phyloP scores from a whole-genome alignment of 2,797 vertebrate species.

The Melanogrammus aeglefinus region DNA sequence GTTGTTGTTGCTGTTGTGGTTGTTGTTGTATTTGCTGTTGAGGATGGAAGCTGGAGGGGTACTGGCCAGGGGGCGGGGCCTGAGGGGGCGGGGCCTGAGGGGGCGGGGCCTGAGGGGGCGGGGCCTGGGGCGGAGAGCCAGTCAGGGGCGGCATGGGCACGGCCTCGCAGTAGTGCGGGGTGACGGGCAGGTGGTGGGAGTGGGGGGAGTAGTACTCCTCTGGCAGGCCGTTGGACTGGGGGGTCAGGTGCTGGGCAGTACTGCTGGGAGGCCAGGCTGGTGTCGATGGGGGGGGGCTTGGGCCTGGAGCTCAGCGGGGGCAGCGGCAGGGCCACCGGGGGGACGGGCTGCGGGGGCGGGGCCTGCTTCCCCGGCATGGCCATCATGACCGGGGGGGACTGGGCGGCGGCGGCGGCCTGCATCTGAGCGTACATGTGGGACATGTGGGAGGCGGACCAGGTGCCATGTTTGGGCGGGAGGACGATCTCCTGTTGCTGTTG shows the following conservation, averaged over 20 bases:
- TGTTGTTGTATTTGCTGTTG: slow-evolving; percentile 33
- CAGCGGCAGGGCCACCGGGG: slow-evolving; percentile 75
- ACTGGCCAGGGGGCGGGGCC: slow-evolving; percentile 66
- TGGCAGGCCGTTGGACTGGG: slow-evolving; percentile 64
- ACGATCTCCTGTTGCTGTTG: slow-evolving; percentile 46
- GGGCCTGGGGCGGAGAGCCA: slow-evolving; percentile 65
- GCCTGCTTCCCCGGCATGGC: slow-evolving; percentile 70
- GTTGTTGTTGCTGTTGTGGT: slow-evolving; percentile 40
- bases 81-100: slow-evolving; percentile 67
- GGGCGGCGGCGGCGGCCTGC: slow-evolving; percentile 27
- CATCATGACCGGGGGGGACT: slow-evolving; percentile 72
- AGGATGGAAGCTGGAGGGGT: slow-evolving; percentile 69
- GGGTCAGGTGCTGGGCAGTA: slow-evolving; percentile 55
- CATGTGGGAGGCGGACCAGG: slow-evolving; percentile 76
- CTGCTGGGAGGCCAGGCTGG: slow-evolving; percentile 48
- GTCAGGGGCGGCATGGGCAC: slow-evolving; percentile 64
- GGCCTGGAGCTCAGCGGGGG: slow-evolving; percentile 70
- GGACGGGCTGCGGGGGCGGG: slow-evolving; percentile 60
- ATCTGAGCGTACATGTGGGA: slow-evolving; percentile 71
- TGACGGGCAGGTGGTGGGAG: slow-evolving; percentile 61
- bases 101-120: slow-evolving; percentile 63
- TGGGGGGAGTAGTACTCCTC: slow-evolving; percentile 70
- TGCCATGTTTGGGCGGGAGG: slow-evolving; percentile 72
- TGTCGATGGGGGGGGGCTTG: slow-evolving; percentile 70
- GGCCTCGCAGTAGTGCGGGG: slow-evolving; percentile 71